A percentile compares a stretch with the other conserved stretches of the same genome.
These are phyloP conservation scores for Drosophila fuyamai DNA, from an alignment of 1,140 invertebrate species.

Conservation along the genomic window DNA sequence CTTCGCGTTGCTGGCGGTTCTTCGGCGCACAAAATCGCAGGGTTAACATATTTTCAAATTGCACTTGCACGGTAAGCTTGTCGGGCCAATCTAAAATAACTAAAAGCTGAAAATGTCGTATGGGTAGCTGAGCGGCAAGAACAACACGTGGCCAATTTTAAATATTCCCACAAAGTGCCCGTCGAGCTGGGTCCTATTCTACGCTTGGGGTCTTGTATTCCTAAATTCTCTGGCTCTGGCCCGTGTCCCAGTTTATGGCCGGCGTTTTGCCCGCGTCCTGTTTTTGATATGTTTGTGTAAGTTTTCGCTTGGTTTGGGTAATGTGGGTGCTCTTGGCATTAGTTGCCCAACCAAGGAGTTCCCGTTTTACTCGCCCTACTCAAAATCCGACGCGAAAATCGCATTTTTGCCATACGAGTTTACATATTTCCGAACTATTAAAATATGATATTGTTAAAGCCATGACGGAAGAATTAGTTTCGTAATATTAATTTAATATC, in stretches of 20 bases:
- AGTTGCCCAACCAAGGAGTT: constrained; percentile 31
- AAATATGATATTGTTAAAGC: too few relatives aligned
- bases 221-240: constrained; percentile 11
- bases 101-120: constrained; percentile 48
- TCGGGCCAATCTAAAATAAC: constrained; percentile 47
- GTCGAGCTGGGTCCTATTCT: constrained; percentile 26
- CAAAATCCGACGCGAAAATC: neutral
- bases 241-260: constrained; percentile 64
- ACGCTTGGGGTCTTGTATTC: neutral
- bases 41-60: constrained; percentile 56
- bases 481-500: too few relatives aligned
- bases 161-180: constrained; percentile 67
- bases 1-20: constrained; percentile 26
- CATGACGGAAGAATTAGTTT: too few relatives aligned
- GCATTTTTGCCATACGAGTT: too few relatives aligned
- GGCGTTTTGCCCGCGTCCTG: constrained; percentile 64
- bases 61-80: constrained; percentile 52
- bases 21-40: constrained; percentile 39
- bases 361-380: neutral
- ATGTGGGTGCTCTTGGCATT: constrained; percentile 61
- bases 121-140: constrained; percentile 17
- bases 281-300: constrained; percentile 73
- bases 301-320: constrained; percentile 53
- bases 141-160: constrained; percentile 64
- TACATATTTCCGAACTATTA: too few relatives aligned